Evolutionary conservation across 1,140 invertebrate genomes (phyloP), one percentile per base, ranked within the genome.

Genomic region (Marisa cornuarietis): DNA sequence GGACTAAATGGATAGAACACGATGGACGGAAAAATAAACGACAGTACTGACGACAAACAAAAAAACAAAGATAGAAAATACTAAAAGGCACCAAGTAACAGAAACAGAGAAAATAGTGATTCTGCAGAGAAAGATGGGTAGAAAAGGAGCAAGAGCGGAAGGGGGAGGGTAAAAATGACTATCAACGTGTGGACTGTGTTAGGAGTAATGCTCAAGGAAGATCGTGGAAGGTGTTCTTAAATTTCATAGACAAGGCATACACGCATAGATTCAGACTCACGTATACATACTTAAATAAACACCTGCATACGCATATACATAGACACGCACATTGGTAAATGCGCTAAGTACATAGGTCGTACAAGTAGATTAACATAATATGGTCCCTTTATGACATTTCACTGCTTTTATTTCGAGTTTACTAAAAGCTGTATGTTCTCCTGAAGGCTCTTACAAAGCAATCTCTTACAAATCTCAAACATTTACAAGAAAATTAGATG

Each of bases 221-320:
- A n/a, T 42, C 31, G 31, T 31, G 24, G 42, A 71, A 42, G n/a
- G 42, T 20, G 42, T n/a, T 14, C 18, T 51, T 51, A 16, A 51
- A 42, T 51, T 51, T 20, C 24, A 42, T 14, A 10, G 20, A 73
- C 49, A 18, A 69, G 8, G 20, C 54, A 62, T 52, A 74, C 72
- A 74, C 72, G 61, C 72, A 63, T 54, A 73, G 42, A 73, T 54
- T 54, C 71, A 73, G n/a, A 73, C 71, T 24, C 71, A 73, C 71
- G 52, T 24, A 73, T 54, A 73, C 71, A 73, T 49, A 73, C 49
- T 54, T 54, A 52, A 51, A 73, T n/a, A n/a, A n/a, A n/a, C n/a
- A n/a, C n/a, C n/a, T n/a, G n/a, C n/a, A n/a, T 54, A 73, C 71
- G 58, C 71, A 73, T 54, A 73, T 54, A 73, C 71, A 73, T 54